Percentiles rank a stretch among this genome's conserved stretches.
phyloP scores from a whole-genome alignment of 1,140 invertebrate genomes.

The Cyclargus thomasi region DNA sequence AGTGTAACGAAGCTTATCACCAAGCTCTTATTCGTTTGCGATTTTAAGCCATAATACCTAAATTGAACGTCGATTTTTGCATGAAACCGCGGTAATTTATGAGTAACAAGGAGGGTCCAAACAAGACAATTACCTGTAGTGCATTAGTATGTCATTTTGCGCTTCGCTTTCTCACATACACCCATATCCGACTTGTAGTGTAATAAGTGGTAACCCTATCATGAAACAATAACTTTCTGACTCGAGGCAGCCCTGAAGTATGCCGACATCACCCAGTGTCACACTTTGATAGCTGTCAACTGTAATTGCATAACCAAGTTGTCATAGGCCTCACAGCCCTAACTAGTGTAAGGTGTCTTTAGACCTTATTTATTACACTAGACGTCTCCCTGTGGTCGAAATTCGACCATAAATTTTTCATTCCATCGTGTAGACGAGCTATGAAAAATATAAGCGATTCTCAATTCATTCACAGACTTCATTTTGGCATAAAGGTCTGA shows the following conservation, averaged over 20 bases:
- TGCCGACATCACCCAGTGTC: neutral
- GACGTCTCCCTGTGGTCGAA: too few species aligned
- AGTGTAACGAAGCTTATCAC: neutral
- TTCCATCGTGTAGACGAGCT: too few species aligned
- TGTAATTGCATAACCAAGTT: too few species aligned
- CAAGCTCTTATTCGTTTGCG: neutral
- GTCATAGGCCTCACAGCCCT: neutral
- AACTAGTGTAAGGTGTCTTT: too few species aligned
- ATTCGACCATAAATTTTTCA: too few species aligned
- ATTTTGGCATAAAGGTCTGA: too few species aligned
- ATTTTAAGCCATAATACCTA: neutral
- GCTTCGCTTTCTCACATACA: constrained; percentile 26
- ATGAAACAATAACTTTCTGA: neutral
- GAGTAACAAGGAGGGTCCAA: constrained; percentile 26
- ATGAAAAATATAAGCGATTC: too few species aligned
- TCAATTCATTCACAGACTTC: too few species aligned
- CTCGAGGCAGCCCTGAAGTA: neutral
- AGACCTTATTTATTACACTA: too few species aligned
- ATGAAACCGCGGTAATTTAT: constrained; percentile 22
- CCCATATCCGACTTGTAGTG: constrained; percentile 17
- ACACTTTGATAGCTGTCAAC: too few species aligned
- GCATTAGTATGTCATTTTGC: constrained; percentile 23
- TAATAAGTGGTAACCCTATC: constrained; percentile 11
- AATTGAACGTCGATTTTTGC: constrained; percentile 17
- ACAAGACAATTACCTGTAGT: constrained; percentile 22